Evolutionary conservation across 2,113 vertebrate genomes (phyloP).

Genomic region (Chitala chitala): DNA sequence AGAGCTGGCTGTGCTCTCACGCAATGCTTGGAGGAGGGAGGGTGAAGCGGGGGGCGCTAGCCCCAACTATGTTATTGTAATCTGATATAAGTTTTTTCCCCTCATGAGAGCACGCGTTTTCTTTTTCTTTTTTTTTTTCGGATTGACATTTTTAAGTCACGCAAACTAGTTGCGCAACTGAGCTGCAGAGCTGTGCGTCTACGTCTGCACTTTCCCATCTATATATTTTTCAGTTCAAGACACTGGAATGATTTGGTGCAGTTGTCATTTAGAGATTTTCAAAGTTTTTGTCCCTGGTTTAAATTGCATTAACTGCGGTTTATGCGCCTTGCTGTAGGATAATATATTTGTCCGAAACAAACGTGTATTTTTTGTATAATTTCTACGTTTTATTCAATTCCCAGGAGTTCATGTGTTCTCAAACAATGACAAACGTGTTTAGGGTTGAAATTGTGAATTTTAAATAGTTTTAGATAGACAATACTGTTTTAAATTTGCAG

Average conservation of each 20-base stretch:
- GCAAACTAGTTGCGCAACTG: constrained; percentile 10
- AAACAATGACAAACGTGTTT: too few species aligned
- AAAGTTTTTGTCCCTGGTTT: neutral
- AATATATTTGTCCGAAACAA: too few species aligned
- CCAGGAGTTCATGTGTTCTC: too few species aligned
- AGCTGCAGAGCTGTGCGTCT: neutral
- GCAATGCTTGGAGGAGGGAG: constrained; percentile 59
- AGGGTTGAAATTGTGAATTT: too few species aligned
- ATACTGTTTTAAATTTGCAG: neutral
- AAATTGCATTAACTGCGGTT: neutral
- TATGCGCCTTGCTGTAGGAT: too few species aligned
- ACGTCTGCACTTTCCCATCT: neutral
- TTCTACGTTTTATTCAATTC: too few species aligned
- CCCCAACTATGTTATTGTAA: constrained; percentile 57
- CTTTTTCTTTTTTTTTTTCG: neutral
- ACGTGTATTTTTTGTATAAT: too few species aligned
- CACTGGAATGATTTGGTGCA: neutral
- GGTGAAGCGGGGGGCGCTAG: constrained; percentile 35
- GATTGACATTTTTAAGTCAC: constrained; percentile 25
- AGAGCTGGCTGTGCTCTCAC: constrained; percentile 61
- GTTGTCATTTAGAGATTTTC: neutral
- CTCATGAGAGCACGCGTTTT: constrained; percentile 34
- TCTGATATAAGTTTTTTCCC: constrained; percentile 47
- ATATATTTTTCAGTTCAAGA: neutral
- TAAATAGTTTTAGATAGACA: too few species aligned